These are phyloP conservation scores for Microplitis demolitor DNA, from an alignment of 1,140 invertebrate species.

Conservation along the genomic window DNA sequence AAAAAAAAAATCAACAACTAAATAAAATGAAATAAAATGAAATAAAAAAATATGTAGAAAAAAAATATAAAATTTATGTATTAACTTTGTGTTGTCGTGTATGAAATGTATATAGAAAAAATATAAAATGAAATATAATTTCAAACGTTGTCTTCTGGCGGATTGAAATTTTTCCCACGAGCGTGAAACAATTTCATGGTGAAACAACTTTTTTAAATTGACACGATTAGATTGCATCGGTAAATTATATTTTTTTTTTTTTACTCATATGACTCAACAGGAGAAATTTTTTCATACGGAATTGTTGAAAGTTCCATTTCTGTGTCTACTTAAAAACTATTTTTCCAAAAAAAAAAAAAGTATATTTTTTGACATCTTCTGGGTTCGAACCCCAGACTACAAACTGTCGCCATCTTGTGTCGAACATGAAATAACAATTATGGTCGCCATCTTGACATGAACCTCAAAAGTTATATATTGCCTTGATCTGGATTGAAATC, in stretches of 20 bases:
- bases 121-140: slow-evolving; percentile 18
- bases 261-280: background rate
- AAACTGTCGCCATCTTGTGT: too few species aligned
- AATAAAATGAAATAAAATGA: background rate
- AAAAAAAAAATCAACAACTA: slow-evolving; percentile 13
- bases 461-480: too few species aligned
- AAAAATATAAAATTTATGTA: background rate
- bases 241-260: slow-evolving; percentile 13
- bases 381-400: too few species aligned
- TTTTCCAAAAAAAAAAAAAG: too few species aligned
- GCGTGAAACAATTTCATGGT: slow-evolving; percentile 22
- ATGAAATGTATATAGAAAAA: slow-evolving; percentile 3
- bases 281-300: background rate
- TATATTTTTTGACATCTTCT: too few species aligned
- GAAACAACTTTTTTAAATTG: slow-evolving; percentile 26
- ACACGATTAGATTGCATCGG: slow-evolving; percentile 19
- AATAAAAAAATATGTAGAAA: background rate
- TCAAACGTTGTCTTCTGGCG: slow-evolving; percentile 16
- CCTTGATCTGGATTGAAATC: too few species aligned
- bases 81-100: background rate
- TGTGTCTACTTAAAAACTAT: too few species aligned
- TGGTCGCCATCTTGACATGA: too few species aligned
- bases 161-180: slow-evolving; percentile 14
- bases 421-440: too few species aligned
- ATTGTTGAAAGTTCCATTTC: too few species aligned